phyloP scores from a whole-genome alignment of 2,888 invertebrate genomes.

The Epiblema foenella region DNA sequence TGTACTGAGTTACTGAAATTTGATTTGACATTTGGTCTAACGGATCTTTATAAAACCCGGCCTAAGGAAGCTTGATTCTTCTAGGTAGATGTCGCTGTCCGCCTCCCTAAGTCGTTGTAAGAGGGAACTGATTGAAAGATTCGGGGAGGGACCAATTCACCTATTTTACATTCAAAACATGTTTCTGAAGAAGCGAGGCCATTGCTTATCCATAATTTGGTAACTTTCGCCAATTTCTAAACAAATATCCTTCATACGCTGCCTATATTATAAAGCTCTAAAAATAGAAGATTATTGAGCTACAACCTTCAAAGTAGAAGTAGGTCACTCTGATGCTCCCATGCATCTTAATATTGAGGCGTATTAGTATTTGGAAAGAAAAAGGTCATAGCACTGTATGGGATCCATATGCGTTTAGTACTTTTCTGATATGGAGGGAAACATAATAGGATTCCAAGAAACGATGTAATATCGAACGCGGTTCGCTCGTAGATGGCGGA shows the following conservation, averaged over 20 bases:
- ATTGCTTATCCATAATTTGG: neutral
- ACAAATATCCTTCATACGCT: conserved; percentile 16
- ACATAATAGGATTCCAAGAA: conserved; percentile 1
- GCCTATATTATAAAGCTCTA: conserved; percentile 41
- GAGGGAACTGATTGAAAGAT: too few species aligned
- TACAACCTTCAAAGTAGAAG: conserved; percentile 48
- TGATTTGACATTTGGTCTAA: too few species aligned
- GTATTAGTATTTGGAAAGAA: neutral
- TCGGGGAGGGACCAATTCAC: too few species aligned
- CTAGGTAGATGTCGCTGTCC: too few species aligned
- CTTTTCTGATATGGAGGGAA: neutral
- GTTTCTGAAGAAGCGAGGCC: neutral
- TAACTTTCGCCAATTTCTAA: neutral
- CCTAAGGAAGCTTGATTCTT: too few species aligned
- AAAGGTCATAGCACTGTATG: neutral
- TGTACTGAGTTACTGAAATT: too few species aligned
- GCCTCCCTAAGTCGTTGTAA: too few species aligned
- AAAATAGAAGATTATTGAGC: conserved; percentile 45
- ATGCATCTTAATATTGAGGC: conserved; percentile 43
- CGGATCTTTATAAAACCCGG: too few species aligned
- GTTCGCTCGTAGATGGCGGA: neutral
- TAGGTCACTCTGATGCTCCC: conserved; percentile 50
- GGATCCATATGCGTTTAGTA: neutral
- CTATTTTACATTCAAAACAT: neutral
- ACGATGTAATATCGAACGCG: conserved; percentile 6